phyloP scores from a whole-genome alignment of 2,113 vertebrate species.

The Microcebus tavaratra region DNA sequence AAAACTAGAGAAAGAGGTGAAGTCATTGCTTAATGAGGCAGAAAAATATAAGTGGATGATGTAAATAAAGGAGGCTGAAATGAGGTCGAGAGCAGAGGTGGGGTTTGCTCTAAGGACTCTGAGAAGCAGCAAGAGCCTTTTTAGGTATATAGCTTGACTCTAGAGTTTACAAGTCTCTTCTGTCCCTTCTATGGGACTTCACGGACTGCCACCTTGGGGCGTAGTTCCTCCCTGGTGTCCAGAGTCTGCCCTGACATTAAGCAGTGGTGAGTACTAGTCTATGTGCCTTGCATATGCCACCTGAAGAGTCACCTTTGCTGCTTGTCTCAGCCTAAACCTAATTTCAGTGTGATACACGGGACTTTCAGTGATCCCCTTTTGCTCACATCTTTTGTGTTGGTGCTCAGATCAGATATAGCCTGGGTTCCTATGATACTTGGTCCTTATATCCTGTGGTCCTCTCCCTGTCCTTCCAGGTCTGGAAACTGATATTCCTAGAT shows the following conservation, averaged over 20 bases:
- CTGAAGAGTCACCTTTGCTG: background rate
- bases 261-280: background rate
- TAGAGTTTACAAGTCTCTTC: background rate
- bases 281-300: rapidly evolving
- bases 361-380: background rate
- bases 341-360: background rate
- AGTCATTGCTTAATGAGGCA: background rate
- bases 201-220: background rate
- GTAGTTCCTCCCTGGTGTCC: background rate
- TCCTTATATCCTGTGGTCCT: background rate
- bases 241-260: background rate
- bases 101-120: background rate
- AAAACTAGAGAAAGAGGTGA: background rate
- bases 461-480: background rate
- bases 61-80: background rate
- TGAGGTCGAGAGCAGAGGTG: background rate
- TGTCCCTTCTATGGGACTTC: background rate
- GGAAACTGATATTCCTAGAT: background rate
- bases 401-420: background rate
- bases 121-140: background rate
- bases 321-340: background rate
- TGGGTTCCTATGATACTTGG: background rate
- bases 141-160: background rate
- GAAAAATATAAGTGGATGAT: background rate
- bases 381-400: background rate